phyloP scores from a whole-genome alignment of 2,113 vertebrate species.

The Rattus norvegicus region GRCr8 NC_086032.1:25123501-25124000 shows the following conservation, averaged over 20 bases:
- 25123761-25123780: not conserved
- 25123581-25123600: not conserved
- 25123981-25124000: not conserved
- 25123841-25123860: not conserved
- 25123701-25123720: not conserved
- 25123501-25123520: not conserved
- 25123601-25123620: not conserved
- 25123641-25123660: too few relatives aligned
- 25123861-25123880: not conserved
- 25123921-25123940: not conserved
- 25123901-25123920: not conserved
- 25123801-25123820: not conserved
- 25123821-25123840: too few relatives aligned
- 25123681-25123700: not conserved
- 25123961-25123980: not conserved
- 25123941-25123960: not conserved
- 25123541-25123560: not conserved
- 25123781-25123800: not conserved
- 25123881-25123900: not conserved
- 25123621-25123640: accelerated
- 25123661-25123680: too few relatives aligned
- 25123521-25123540: not conserved
- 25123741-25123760: not conserved
- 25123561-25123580: not conserved
- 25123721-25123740: not conserved